Conservation (phyloP, 2,888 invertebrate genomes). For the Drosophila fungiperda region DNA sequence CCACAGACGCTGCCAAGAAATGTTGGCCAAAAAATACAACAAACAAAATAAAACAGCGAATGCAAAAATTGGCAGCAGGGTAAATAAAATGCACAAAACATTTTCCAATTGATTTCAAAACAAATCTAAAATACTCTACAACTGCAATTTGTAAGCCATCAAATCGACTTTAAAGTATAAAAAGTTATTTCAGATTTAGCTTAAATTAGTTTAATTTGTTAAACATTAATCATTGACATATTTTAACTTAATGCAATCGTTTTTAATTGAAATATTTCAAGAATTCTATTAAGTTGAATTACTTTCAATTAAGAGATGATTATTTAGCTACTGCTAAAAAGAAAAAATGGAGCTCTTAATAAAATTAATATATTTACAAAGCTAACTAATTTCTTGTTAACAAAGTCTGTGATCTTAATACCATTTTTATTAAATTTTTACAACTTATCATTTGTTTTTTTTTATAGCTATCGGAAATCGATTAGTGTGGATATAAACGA, state of each 20-base stretch:
- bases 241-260: too few relatives aligned
- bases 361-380: too few relatives aligned
- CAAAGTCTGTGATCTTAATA: not conserved
- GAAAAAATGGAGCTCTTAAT: too few relatives aligned
- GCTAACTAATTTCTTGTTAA: not conserved
- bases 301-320: not conserved
- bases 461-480: not conserved
- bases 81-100: conserved; percentile 43
- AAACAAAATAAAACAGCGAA: conserved; percentile 9
- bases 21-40: conserved; percentile 63
- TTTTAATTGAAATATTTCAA: not conserved
- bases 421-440: not conserved
- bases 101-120: not conserved
- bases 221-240: too few relatives aligned
- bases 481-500: not conserved
- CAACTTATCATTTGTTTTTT: not conserved
- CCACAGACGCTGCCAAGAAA: conserved; percentile 72
- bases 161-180: not conserved
- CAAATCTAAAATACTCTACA: conserved; percentile 32
- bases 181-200: too few relatives aligned
- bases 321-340: too few relatives aligned
- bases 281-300: too few relatives aligned
- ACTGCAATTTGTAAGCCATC: not conserved
- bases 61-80: conserved; percentile 51
- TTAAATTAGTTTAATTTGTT: too few relatives aligned